Evolutionary conservation across 1,140 invertebrate genomes (phyloP).

Genomic region (Ostrea denselamellosa): DNA sequence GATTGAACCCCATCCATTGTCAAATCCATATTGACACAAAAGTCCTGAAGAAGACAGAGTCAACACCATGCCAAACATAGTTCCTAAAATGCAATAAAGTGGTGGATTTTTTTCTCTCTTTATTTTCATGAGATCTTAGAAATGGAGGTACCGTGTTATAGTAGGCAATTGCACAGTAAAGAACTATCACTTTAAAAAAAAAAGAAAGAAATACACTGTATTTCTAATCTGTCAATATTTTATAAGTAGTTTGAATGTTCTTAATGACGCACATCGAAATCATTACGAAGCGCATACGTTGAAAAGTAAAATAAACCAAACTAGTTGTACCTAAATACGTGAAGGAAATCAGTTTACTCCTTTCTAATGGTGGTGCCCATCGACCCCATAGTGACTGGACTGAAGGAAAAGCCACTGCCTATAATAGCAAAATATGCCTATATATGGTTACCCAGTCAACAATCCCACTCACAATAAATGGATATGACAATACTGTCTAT

Average conservation of each 20-base stretch:
- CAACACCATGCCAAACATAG: conserved; percentile 66
- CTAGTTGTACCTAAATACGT: conserved; percentile 66
- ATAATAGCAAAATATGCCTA: conserved; percentile 26
- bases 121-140: too few relatives aligned
- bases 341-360: conserved; percentile 70
- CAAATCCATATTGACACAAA: conserved; percentile 65
- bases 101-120: too few relatives aligned
- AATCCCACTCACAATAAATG: neutral
- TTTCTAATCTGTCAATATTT: too few relatives aligned
- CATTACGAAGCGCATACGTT: neutral
- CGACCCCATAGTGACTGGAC: conserved; percentile 86
- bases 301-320: neutral
- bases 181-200: too few relatives aligned
- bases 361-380: conserved; percentile 75
- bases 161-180: neutral
- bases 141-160: neutral
- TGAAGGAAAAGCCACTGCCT: conserved; percentile 93
- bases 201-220: too few relatives aligned
- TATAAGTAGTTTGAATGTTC: too few relatives aligned
- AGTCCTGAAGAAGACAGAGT: conserved; percentile 67
- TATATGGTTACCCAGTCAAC: too few relatives aligned
- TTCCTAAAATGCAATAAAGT: conserved; percentile 80
- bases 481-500: neutral
- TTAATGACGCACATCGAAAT: too few relatives aligned
- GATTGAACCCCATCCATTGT: conserved; percentile 69